Base-by-base conservation (phyloP, 2,888 invertebrate species). In the Zele albiditarsus region DNA sequence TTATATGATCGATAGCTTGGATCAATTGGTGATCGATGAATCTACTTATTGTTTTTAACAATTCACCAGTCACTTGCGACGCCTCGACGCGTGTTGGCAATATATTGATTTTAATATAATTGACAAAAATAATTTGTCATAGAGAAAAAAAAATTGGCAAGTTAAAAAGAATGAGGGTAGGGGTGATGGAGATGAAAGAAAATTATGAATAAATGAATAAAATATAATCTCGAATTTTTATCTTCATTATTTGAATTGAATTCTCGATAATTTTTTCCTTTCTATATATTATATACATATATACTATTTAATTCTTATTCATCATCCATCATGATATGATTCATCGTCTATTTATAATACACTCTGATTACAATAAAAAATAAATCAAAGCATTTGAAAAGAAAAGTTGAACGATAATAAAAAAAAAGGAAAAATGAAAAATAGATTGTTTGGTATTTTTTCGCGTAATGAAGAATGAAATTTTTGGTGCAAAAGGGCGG, bases 31-130 rank as follows among this genome's bases (percentile, higher is more conserved):
- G 83, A 83, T 83, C 78, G 81, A 84, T 84, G 79, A 80, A 78
- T 77, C 70, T 66, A 58, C 67, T 82, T 81, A 81, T 84, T 81
- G 80, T 79, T 81, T 83, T 81, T 80, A 81, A 83, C 78, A 81
- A 83, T 82, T 80, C 23, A 53, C 20, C 78, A 73, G 71, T 72
- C 71, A 72, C 16, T 49, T 16, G 63, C 53, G 58, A 65, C 71
- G 65, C 71, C 23, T 49, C 23, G 16, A 65, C 27, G 53, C 20
- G 58, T 72, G 65, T 72, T 53, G 25, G 53, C 60, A 60, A 60
- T 28, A 27, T 27, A 60, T 60, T 60, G 3, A 31, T 14, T 8
- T 46, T 10, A 4, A 53, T 53, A 20, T n/a, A 6, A 53, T 46
- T 28, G 53, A 46, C 20, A 33, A 25, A 60, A 25, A 38, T 71